Conservation (phyloP, 1,140 invertebrate species). For the Drosophila funebris region DNA sequence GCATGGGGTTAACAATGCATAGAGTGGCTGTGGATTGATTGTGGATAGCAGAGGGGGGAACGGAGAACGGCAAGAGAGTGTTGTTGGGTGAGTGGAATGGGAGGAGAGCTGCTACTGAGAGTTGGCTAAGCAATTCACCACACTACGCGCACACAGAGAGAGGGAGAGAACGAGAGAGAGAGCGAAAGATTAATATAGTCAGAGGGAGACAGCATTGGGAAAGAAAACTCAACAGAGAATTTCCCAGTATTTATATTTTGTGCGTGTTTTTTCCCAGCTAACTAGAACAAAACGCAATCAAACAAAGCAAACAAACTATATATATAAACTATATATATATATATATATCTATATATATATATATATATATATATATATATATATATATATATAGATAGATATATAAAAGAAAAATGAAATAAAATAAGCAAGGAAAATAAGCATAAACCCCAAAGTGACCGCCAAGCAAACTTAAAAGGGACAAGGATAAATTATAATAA, state of each 20-base stretch:
- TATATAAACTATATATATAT: too few relatives aligned
- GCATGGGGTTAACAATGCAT: conserved; percentile 18
- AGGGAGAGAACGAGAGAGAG: not conserved
- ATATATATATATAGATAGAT: too few relatives aligned
- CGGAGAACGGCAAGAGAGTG: not conserved
- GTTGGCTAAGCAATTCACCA: conserved; percentile 21
- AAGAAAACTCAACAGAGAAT: conserved; percentile 47
- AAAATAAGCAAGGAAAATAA: conserved; percentile 10
- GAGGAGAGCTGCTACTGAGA: not conserved
- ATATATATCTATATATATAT: too few relatives aligned
- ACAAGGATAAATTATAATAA: conserved; percentile 71
- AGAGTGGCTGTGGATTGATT: conserved; percentile 5
- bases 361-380: too few relatives aligned
- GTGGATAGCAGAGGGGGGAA: not conserved
- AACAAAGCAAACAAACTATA: conserved; percentile 31
- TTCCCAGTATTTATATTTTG: conserved; percentile 46
- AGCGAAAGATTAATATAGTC: not conserved
- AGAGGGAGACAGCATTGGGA: not conserved
- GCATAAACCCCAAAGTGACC: conserved; percentile 20
- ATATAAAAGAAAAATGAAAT: conserved; percentile 22
- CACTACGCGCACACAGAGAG: conserved; percentile 11
- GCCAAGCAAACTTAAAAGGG: conserved; percentile 48
- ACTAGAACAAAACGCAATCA: conserved; percentile 54
- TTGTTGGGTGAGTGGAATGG: not conserved
- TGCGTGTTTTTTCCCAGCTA: conserved; percentile 15